These are phyloP conservation scores for Pterostichus madidus DNA, from an alignment of 2,888 invertebrate species.

Conservation along the genomic window DNA sequence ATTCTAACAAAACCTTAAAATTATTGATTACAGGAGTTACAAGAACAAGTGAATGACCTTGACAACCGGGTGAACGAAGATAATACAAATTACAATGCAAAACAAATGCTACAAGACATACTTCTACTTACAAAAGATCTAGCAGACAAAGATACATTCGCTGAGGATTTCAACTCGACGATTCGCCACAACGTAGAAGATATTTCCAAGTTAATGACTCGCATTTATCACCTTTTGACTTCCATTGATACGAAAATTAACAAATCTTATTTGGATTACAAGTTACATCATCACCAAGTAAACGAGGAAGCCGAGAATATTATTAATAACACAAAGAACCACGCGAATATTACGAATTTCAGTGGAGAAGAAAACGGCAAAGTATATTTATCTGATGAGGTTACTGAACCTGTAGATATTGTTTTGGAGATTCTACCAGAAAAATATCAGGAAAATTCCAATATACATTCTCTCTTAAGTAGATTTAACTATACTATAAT, in stretches of 20 bases:
- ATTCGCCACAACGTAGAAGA: slow-evolving; percentile 32
- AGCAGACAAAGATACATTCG: slow-evolving; percentile 59
- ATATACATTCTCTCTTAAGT: neutral
- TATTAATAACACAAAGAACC: slow-evolving; percentile 10
- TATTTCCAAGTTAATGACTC: slow-evolving; percentile 67
- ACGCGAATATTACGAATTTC: slow-evolving; percentile 33
- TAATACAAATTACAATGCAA: slow-evolving; percentile 64
- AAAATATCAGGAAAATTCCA: neutral
- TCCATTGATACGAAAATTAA: slow-evolving; percentile 69
- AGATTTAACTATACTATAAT: slow-evolving; percentile 59
- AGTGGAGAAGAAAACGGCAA: slow-evolving; percentile 9
- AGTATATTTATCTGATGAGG: neutral
- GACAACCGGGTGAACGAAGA: slow-evolving; percentile 63
- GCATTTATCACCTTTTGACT: slow-evolving; percentile 67
- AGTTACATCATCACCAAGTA: slow-evolving; percentile 23
- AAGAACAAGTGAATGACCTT: slow-evolving; percentile 69
- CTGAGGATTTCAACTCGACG: slow-evolving; percentile 16
- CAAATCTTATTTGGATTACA: slow-evolving; percentile 67
- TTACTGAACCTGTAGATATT: slow-evolving; percentile 50
- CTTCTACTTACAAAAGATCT: slow-evolving; percentile 49
- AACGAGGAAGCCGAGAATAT: neutral
- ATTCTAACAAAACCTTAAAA: slow-evolving; percentile 40
- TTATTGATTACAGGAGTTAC: slow-evolving; percentile 68
- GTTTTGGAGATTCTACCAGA: slow-evolving; percentile 50
- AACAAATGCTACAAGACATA: slow-evolving; percentile 65